phyloP scores from a whole-genome alignment of 2,113 vertebrate genomes.

The Mustela lutreola region DNA sequence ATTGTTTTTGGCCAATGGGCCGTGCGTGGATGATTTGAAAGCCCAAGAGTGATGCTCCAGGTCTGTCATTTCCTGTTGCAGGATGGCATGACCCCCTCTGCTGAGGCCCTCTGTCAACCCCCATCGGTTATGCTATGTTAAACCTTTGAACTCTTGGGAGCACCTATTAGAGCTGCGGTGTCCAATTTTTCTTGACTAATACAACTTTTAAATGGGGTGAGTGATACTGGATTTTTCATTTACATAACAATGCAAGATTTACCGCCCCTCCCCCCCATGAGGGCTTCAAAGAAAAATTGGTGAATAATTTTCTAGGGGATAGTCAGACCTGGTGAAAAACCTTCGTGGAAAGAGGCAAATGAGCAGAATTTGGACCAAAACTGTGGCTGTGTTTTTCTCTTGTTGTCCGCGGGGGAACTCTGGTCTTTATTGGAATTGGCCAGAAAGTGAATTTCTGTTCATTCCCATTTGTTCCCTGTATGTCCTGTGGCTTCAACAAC shows the following conservation, averaged over 20 bases:
- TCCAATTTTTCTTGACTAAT: background rate
- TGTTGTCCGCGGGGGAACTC: background rate
- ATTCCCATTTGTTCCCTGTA: background rate
- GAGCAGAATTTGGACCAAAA: background rate
- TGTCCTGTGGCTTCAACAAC: conserved; percentile 51
- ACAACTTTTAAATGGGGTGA: background rate
- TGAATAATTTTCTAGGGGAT: background rate
- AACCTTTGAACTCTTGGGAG: background rate
- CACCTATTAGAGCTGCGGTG: background rate
- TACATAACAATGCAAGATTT: background rate
- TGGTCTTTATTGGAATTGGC: conserved; percentile 19
- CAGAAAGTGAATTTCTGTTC: conserved; percentile 16
- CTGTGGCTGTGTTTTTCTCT: background rate
- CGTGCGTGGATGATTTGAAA: background rate
- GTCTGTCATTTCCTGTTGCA: background rate
- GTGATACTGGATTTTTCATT: background rate
- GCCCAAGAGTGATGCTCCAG: background rate
- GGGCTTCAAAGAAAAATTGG: background rate
- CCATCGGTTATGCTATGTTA: background rate
- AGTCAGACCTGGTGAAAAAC: background rate
- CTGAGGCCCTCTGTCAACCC: background rate
- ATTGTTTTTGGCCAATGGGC: background rate
- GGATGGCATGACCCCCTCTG: background rate
- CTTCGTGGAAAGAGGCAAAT: background rate
- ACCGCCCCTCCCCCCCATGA: background rate